Base-by-base conservation (phyloP, 1,140 invertebrate genomes). In the Tetramorium parvispinum region DNA sequence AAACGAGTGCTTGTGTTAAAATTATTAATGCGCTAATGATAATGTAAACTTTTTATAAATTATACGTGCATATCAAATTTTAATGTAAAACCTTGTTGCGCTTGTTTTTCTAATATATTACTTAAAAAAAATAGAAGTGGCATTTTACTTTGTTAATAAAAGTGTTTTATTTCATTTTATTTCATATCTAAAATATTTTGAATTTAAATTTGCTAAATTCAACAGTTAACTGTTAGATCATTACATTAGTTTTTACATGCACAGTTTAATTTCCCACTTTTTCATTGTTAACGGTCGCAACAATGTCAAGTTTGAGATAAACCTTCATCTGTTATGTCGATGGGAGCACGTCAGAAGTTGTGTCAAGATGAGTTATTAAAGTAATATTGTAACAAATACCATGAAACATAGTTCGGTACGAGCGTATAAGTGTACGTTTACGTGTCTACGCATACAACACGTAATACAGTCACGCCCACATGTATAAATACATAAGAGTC, bases 331-430 rank as follows among this genome's bases (percentile, higher is more conserved):
- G 77, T 89, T 89, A 86, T 71, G 57, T 73, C 53, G 43, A 89
- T 85, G 78, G 55, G 49, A 75, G 73, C 73, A 81, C 49, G 59
- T 88, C 57, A 79, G 32, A 24, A 77, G 11, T 37, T 55, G 61
- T 57, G 88, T 86, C 87, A 71, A 57, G 75, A 75, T 89, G 61
- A 88, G 86, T 89, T 87, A 87, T 89, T 89, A 82, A 78, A 89
- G 57, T 70, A 87, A 89, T 89, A 89, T 66, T 59, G 57, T 87
- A 83, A 89, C 87, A 65, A 89, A 82, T 40, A 82, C 24, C 21
- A 11, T 6, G 18, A 68, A 79, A 68, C 13, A 24, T 68, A 16
- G 16, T n/a, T 53, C 10, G 32, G 27, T 55, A n/a, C 21, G 27
- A 61, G 3, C 32, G 10, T 43, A 32, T n/a, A n/a, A 32, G 7